Percentiles rank a stretch among this genome's conserved stretches.
phyloP scores from a whole-genome alignment of 2,113 vertebrate species.

The Baryphthengus martii region DNA sequence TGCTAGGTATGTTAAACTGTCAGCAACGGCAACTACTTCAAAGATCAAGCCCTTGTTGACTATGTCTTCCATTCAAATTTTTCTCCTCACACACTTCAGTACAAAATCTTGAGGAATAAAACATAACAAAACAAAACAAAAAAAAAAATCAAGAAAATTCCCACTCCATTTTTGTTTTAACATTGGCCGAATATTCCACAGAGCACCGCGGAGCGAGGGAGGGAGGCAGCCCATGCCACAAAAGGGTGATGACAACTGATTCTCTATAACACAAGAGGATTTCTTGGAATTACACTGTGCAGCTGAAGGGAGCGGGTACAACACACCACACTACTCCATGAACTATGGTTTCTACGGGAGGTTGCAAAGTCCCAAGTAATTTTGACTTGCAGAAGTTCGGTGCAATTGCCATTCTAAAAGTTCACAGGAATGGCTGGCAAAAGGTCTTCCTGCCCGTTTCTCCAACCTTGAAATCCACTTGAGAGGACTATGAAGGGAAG shows the following conservation, averaged over 20 bases:
- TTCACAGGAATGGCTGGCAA: not conserved
- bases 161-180: not conserved
- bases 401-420: not conserved
- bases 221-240: accelerated
- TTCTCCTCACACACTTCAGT: not conserved
- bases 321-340: not conserved
- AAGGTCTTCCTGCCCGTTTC: conserved; percentile 36
- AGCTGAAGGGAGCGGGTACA: not conserved
- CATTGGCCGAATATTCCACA: not conserved
- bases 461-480: not conserved
- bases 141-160: not conserved
- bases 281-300: not conserved
- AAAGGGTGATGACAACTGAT: not conserved
- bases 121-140: too few relatives aligned
- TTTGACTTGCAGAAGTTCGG: not conserved
- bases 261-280: not conserved
- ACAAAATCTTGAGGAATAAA: not conserved
- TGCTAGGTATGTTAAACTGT: not conserved
- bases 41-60: not conserved
- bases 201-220: not conserved
- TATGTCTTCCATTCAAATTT: not conserved
- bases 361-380: not conserved
- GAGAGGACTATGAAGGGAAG: not conserved
- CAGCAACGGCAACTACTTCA: not conserved
- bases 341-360: not conserved